A percentile compares a stretch with the other conserved stretches of the same genome.
phyloP scores from a whole-genome alignment of 2,113 vertebrate species.

The Clarias macrocephalus region DNA sequence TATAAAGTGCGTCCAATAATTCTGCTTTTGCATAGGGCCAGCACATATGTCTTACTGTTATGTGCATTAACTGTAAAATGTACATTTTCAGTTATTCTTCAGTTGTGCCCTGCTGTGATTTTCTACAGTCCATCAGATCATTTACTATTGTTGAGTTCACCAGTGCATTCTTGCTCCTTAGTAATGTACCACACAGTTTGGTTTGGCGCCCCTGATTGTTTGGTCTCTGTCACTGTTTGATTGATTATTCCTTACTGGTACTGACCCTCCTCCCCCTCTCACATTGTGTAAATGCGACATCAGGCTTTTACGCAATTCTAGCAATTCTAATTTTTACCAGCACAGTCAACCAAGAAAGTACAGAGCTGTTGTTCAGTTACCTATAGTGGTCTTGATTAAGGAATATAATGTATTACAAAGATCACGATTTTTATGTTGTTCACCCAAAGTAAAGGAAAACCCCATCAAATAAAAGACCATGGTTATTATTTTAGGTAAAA shows the following conservation, averaged over 20 bases:
- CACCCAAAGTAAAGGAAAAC: neutral
- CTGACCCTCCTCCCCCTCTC: neutral
- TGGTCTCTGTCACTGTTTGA: constrained; percentile 6
- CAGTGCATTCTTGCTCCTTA: constrained; percentile 12
- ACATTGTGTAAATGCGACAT: neutral
- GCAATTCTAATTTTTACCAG: no score
- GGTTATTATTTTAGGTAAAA: neutral
- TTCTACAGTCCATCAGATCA: constrained; percentile 1
- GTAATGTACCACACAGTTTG: constrained; percentile 16
- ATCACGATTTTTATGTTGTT: neutral
- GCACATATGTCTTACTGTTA: neutral
- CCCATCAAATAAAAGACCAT: neutral
- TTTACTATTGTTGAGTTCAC: constrained; percentile 21
- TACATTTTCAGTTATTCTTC: neutral
- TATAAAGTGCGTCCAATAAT: neutral
- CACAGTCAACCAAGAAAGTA: neutral
- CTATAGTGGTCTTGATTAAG: neutral
- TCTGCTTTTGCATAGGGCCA: neutral
- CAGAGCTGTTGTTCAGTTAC: neutral
- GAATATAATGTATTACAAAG: neutral
- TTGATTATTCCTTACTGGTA: constrained; percentile 21
- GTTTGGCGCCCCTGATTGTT: neutral
- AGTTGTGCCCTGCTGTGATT: neutral
- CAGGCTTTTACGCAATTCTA: neutral
- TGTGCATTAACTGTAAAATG: neutral